These are phyloP conservation scores for Nebria salina DNA, from an alignment of 2,888 invertebrate genomes.

Conservation along the genomic window DNA sequence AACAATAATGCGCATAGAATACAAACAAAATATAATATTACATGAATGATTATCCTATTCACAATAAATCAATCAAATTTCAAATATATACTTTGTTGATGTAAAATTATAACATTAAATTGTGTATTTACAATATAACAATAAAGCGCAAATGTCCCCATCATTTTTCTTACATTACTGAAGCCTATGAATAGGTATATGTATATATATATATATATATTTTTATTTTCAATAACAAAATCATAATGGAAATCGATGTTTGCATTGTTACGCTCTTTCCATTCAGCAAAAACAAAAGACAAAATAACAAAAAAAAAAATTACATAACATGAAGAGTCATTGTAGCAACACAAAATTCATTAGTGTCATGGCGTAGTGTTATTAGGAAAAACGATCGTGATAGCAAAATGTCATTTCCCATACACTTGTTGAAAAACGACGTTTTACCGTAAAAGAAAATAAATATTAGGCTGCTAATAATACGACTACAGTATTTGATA, in stretches of 20 bases:
- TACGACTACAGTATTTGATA: too few relatives aligned
- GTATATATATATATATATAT: not conserved
- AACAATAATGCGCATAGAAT: not conserved
- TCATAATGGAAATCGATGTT: conserved; percentile 41
- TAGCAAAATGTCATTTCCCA: not conserved
- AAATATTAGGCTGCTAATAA: too few relatives aligned
- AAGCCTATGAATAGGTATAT: not conserved
- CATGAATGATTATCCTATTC: not conserved
- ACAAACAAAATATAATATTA: not conserved
- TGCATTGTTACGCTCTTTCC: conserved; percentile 42
- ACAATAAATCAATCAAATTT: conserved; percentile 1
- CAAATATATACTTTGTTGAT: not conserved
- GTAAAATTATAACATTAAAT: not conserved
- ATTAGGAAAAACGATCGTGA: not conserved
- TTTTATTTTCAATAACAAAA: conserved; percentile 38
- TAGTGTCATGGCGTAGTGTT: conserved; percentile 25
- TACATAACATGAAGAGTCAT: conserved; percentile 21
- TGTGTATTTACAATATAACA: not conserved
- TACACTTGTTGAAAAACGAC: not conserved
- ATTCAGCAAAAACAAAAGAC: conserved; percentile 46
- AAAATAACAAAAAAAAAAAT: conserved; percentile 36
- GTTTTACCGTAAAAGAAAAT: not conserved
- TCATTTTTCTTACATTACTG: not conserved
- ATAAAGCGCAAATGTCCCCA: not conserved
- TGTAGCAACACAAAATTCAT: conserved; percentile 43